phyloP scores from a whole-genome alignment of 2,888 invertebrate species.

The Apocheima hispidaria region DNA sequence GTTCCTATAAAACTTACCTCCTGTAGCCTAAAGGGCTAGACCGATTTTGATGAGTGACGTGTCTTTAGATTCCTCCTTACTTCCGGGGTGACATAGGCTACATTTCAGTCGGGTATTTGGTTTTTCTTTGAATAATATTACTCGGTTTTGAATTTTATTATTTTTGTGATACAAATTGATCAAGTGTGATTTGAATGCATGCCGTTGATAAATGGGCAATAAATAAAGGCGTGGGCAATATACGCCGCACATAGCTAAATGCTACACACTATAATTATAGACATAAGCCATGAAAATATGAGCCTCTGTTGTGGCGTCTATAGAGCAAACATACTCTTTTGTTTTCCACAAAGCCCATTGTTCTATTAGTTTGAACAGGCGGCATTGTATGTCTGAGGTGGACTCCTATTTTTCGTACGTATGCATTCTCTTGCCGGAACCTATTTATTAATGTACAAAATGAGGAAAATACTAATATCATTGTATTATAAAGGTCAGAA shows the following conservation, averaged over 20 bases:
- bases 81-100: no score
- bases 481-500: not conserved
- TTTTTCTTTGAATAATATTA: no score
- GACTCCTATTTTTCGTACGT: not conserved
- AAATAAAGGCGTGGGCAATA: not conserved
- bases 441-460: not conserved
- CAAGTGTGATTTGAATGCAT: not conserved
- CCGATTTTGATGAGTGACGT: no score
- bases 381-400: not conserved
- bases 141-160: no score
- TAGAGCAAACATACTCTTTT: constrained; percentile 4
- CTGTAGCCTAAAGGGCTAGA: no score
- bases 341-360: constrained; percentile 2
- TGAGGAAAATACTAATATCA: not conserved
- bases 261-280: not conserved
- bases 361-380: not conserved
- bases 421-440: not conserved
- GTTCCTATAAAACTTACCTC: no score
- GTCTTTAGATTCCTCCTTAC: no score
- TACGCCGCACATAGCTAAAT: not conserved
- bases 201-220: not conserved
- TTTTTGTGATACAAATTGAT: not conserved
- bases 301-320: not conserved
- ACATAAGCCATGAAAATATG: not conserved
- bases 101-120: no score